Percentiles rank a stretch among this genome's conserved stretches.
These are phyloP conservation scores for Antheraea mylitta DNA, from an alignment of 1,140 invertebrate species.

Conservation along the genomic window DNA sequence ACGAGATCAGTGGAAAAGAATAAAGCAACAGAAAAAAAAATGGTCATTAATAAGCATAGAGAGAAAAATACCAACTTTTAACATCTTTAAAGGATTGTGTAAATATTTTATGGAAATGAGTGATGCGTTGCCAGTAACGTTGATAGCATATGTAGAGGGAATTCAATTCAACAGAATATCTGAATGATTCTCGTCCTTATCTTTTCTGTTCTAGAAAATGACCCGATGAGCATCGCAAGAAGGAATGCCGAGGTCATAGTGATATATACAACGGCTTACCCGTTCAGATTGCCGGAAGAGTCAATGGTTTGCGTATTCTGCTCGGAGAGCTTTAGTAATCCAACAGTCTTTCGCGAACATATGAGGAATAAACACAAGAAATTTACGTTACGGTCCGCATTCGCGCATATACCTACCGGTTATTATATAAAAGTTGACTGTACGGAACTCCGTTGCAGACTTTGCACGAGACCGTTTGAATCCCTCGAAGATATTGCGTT, in stretches of 20 bases:
- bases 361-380: slow-evolving; percentile 46
- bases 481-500: slow-evolving; percentile 33
- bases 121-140: neutral
- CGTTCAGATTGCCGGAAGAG: slow-evolving; percentile 60
- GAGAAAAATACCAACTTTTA: slow-evolving; percentile 36
- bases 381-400: slow-evolving; percentile 44
- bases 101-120: too few species aligned
- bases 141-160: neutral
- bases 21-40: slow-evolving; percentile 24
- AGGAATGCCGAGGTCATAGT: slow-evolving; percentile 61
- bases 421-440: slow-evolving; percentile 48
- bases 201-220: slow-evolving; percentile 47
- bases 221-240: slow-evolving; percentile 52
- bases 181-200: slow-evolving; percentile 26
- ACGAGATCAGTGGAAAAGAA: slow-evolving; percentile 34
- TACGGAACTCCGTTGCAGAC: slow-evolving; percentile 43
- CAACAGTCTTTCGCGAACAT: slow-evolving; percentile 44
- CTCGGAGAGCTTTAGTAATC: slow-evolving; percentile 48
- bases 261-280: slow-evolving; percentile 56
- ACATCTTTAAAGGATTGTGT: too few species aligned
- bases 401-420: slow-evolving; percentile 33
- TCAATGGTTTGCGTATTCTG: slow-evolving; percentile 62
- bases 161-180: slow-evolving; percentile 18
- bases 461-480: slow-evolving; percentile 34
- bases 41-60: slow-evolving; percentile 44